Percentiles rank a stretch among this genome's conserved stretches.
Evolutionary conservation across 2,797 vertebrate species (phyloP).

Genomic region (Ibycter americanus): DNA sequence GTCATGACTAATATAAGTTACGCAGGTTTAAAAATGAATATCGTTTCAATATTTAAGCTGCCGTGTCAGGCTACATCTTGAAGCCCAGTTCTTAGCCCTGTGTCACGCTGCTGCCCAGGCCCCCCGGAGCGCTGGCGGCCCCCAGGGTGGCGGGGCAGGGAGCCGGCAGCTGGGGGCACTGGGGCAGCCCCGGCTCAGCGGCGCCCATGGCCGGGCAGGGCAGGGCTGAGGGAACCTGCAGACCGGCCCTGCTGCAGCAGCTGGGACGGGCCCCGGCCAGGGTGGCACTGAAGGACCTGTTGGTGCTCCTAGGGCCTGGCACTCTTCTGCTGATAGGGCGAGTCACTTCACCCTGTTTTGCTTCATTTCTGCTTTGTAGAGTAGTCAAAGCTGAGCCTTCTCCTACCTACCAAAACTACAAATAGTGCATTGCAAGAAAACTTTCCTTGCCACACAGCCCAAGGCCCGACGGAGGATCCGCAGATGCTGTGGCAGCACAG

Average conservation of each 20-base stretch:
- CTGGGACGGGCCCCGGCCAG: not conserved
- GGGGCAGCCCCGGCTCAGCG: not conserved
- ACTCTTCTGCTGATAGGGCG: not conserved
- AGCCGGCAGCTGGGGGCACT: too few relatives aligned
- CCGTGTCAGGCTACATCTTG: not conserved
- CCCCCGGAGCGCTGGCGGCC: not conserved
- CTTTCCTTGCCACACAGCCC: not conserved
- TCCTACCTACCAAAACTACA: not conserved
- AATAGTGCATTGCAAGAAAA: not conserved
- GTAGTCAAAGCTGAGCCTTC: not conserved
- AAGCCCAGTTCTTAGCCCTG: fast-evolving
- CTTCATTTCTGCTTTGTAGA: not conserved
- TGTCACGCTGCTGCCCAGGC: fast-evolving
- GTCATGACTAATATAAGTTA: fast-evolving
- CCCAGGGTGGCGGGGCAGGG: not conserved
- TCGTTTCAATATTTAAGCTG: not conserved
- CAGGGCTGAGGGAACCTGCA: not conserved
- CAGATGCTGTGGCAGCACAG: not conserved
- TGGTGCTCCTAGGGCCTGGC: not conserved
- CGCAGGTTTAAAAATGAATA: not conserved
- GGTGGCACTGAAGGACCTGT: not conserved
- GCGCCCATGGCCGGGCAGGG: fast-evolving
- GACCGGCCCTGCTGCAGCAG: fast-evolving
- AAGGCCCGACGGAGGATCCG: not conserved
- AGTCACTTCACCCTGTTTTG: not conserved